Percentiles rank a stretch among this genome's conserved stretches.
Conservation (phyloP, 2,888 invertebrate species). For the Harmothoe impar region DNA sequence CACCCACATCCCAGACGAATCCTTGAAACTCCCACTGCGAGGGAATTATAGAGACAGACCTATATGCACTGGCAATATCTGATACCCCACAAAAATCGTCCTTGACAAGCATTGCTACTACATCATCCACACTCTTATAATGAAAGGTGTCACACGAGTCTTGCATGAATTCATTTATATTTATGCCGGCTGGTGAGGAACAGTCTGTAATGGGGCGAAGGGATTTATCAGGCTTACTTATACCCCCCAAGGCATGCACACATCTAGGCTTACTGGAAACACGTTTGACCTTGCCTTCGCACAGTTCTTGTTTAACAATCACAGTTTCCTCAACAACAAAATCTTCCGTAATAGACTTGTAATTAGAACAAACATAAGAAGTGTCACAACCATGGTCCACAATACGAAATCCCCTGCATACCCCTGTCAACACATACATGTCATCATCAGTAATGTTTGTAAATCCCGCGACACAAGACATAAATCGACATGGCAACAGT, state of each 20-base stretch:
- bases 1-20: no score
- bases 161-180: no score
- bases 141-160: no score
- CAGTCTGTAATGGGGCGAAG: not conserved
- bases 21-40: no score
- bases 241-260: not conserved
- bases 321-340: not conserved
- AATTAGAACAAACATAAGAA: no score
- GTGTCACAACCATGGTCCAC: no score
- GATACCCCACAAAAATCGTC: not conserved
- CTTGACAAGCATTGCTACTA: no score
- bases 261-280: not conserved
- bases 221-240: not conserved
- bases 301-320: not conserved
- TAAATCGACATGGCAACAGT: no score
- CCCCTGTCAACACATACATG: not conserved
- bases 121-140: not conserved
- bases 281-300: not conserved
- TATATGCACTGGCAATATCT: not conserved
- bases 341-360: no score
- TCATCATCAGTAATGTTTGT: no score
- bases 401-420: not conserved
- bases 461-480: no score
- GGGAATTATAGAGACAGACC: no score
- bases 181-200: not conserved